A percentile compares a stretch with the other conserved stretches of the same genome.
Conservation (phyloP, 2,113 vertebrate genomes). For the Sula dactylatra region DNA sequence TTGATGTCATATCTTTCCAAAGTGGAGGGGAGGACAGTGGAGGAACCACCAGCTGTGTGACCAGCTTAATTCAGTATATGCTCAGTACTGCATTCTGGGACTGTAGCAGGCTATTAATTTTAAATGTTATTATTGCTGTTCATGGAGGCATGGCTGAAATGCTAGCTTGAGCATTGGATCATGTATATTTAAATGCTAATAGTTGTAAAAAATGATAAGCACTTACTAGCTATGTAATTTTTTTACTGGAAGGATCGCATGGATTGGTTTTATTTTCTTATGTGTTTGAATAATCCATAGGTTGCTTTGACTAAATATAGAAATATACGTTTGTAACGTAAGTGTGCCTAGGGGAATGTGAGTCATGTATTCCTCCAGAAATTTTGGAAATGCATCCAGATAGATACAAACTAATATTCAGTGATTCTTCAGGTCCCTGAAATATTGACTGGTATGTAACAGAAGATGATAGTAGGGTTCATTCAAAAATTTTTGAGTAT, state of each 20-base stretch:
- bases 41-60: background rate
- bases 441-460: constrained; percentile 7
- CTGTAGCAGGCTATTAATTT: background rate
- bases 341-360: background rate
- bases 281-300: background rate
- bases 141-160: constrained; percentile 21
- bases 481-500: constrained; percentile 15
- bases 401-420: background rate
- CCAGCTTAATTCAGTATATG: background rate
- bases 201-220: background rate
- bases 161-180: background rate
- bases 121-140: background rate
- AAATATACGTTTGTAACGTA: background rate
- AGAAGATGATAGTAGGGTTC: background rate
- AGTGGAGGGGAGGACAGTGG: background rate
- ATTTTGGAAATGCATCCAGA: background rate
- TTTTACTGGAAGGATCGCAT: background rate
- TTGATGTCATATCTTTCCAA: background rate
- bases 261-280: background rate
- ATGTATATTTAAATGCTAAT: constrained; percentile 20
- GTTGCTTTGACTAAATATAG: background rate
- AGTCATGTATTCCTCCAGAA: background rate
- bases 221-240: background rate
- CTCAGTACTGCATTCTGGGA: background rate
- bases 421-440: background rate